Percentiles rank a stretch among this genome's conserved stretches.
phyloP scores from a whole-genome alignment of 2,888 invertebrate genomes.

The Leptogaster cylindrica region DNA sequence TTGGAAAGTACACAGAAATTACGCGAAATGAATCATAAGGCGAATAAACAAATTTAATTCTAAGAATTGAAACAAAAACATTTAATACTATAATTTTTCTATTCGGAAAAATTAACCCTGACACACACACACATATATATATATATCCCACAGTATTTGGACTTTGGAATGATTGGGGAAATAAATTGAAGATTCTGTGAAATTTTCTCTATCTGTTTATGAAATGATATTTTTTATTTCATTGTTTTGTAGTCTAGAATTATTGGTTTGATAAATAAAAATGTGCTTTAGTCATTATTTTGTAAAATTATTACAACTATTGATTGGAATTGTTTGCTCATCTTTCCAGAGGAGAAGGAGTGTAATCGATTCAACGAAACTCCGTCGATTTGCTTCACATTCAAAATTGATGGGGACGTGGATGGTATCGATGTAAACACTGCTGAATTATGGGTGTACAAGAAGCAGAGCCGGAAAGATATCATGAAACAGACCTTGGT shows the following conservation, averaged over 20 bases:
- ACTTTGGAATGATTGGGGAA: not conserved
- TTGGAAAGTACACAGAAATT: too few species aligned
- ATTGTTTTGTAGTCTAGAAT: too few species aligned
- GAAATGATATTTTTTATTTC: too few species aligned
- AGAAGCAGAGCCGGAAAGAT: slow-evolving; percentile 55
- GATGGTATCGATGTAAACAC: slow-evolving; percentile 76
- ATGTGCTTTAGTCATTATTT: too few species aligned
- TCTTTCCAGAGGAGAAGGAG: slow-evolving; percentile 63
- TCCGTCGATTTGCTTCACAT: slow-evolving; percentile 77
- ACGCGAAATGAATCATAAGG: too few species aligned
- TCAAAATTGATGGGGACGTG: slow-evolving; percentile 77
- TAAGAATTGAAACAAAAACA: too few species aligned
- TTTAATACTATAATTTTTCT: too few species aligned
- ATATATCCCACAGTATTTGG: not conserved
- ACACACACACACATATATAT: too few species aligned
- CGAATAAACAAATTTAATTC: too few species aligned
- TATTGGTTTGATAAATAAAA: too few species aligned
- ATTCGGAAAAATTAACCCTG: too few species aligned
- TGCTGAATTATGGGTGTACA: slow-evolving; percentile 83
- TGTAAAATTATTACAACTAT: too few species aligned
- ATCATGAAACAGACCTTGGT: slow-evolving; percentile 72
- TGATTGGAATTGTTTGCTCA: not conserved
- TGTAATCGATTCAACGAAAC: slow-evolving; percentile 60
- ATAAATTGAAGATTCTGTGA: not conserved
- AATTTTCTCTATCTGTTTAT: not conserved